Evolutionary conservation across 1,140 invertebrate species (phyloP).

Genomic region (Platyscapa corneri): DNA sequence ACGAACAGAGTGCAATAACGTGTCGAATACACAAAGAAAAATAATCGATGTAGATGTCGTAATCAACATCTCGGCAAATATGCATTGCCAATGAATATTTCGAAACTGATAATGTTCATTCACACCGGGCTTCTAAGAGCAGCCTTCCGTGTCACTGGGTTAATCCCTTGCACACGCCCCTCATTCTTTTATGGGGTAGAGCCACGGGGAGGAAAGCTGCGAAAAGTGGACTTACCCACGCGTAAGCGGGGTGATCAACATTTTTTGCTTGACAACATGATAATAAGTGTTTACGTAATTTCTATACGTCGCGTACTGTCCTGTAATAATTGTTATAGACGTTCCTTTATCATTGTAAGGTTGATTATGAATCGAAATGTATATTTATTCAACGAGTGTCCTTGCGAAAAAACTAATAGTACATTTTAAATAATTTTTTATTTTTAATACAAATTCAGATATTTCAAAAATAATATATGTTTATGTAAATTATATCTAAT

Average conservation of each 20-base stretch:
- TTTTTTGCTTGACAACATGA: background rate
- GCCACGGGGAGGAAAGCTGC: background rate
- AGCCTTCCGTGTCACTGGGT: conserved; percentile 43
- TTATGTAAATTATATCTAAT: too few species aligned
- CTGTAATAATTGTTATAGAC: background rate
- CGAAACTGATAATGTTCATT: conserved; percentile 22
- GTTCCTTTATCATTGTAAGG: background rate
- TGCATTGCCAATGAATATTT: background rate
- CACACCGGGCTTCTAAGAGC: background rate
- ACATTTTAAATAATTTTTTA: too few species aligned
- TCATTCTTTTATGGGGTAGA: conserved; percentile 4
- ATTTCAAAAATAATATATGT: too few species aligned
- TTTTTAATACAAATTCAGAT: too few species aligned
- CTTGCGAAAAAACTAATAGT: too few species aligned
- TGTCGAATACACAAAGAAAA: too few species aligned
- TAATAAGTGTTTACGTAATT: background rate
- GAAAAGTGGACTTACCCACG: conserved; percentile 46
- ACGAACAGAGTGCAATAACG: background rate
- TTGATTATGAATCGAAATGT: too few species aligned
- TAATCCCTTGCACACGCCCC: background rate
- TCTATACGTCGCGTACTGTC: background rate
- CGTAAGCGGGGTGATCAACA: background rate
- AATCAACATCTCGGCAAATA: background rate
- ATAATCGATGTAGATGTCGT: background rate
- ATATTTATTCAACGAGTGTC: too few species aligned